Base-by-base conservation (phyloP, 2,888 invertebrate genomes). In the Himalopsyche anomala region DNA sequence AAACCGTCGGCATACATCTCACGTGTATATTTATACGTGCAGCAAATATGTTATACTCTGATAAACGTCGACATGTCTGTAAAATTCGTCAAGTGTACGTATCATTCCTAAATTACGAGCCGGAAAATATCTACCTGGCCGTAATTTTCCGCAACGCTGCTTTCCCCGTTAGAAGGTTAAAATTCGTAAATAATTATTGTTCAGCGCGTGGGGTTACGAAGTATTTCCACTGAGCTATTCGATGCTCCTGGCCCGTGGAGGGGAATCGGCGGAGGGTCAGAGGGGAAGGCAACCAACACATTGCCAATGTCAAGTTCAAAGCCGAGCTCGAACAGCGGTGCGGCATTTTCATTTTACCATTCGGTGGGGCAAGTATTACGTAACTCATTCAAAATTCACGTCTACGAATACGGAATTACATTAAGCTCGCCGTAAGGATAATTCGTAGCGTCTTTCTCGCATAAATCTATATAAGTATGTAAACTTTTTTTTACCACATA, bases 231-330 rank as follows among this genome's bases (percentile, higher is more conserved):
- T 19, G 62, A 62, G 62, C 62, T 19, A 62, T 62, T 62, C 19
- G 62, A 62, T 51, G 9, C 56, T 19, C n/a, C 9, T 19, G 62
- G 62, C 62, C 45, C 62, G 62, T 9, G 55, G 62, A 62, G 62
- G 62, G 62, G 62, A 11, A 9, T 2, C 3, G 28, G n/a, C 4
- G 62, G 62, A 62, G 62, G 62, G 62, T 62, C 62, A 62, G 62
- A 62, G 62, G 62, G 62, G 51, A 51, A 51, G 62, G 62, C 62
- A 62, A 62, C 62, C 62, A 62, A 62, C 62, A 62, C 62, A 62
- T 62, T 62, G 62, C 62, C 62, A 62, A 62, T 62, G 62, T 62
- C 62, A 62, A 62, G 62, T 62, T 62, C 62, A 62, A 62, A 62
- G 62, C 62, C 62, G 19, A 62, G 62, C 62, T 19, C 62, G n/a